These are phyloP conservation scores for Heterohyrax brucei DNA, from an alignment of 2,797 vertebrate species.

Conservation along the genomic window DNA sequence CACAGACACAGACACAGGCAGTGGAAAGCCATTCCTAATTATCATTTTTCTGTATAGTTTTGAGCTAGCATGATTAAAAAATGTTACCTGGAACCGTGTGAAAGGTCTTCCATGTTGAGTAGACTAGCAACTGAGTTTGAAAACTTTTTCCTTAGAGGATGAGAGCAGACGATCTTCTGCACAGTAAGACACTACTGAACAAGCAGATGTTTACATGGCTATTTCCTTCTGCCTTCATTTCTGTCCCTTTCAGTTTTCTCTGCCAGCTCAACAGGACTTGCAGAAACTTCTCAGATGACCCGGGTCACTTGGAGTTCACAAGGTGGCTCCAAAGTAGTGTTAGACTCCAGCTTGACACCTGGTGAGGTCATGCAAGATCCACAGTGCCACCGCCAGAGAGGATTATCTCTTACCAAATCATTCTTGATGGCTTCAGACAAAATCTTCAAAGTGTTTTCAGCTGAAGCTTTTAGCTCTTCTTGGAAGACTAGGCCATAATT, in stretches of 20 bases:
- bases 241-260: slow-evolving; percentile 69
- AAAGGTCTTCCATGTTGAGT: neutral
- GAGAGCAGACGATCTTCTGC: neutral
- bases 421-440: slow-evolving; percentile 61
- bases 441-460: slow-evolving; percentile 15
- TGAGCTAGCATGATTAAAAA: neutral
- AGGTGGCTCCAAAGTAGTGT: slow-evolving; percentile 9
- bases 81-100: neutral
- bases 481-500: slow-evolving; percentile 21
- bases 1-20: neutral
- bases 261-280: neutral
- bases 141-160: slow-evolving; percentile 47
- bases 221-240: neutral
- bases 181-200: neutral
- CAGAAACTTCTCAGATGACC: slow-evolving; percentile 49
- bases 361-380: neutral
- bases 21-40: neutral
- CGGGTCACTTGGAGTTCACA: slow-evolving; percentile 70
- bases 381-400: neutral
- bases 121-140: slow-evolving; percentile 24
- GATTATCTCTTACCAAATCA: slow-evolving; percentile 51
- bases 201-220: neutral
- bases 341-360: slow-evolving; percentile 40
- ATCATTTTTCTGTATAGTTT: neutral
- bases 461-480: slow-evolving; percentile 44